Base-by-base conservation (phyloP, 2,797 vertebrate genomes). In the Sciurus vulgaris region DNA sequence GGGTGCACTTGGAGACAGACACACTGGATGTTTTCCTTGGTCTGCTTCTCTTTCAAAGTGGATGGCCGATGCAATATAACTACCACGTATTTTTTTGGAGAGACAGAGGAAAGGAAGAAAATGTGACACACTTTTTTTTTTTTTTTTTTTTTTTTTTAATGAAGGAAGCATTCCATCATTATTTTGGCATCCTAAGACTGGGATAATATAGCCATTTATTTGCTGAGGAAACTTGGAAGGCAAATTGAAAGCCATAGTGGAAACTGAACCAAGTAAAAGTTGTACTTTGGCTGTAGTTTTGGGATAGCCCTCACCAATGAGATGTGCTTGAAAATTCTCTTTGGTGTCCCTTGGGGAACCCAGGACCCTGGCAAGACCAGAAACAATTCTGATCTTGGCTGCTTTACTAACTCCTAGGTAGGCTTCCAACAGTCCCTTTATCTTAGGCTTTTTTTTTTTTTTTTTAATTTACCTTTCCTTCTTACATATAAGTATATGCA, bases 171-270 rank as follows among this genome's bases (percentile, higher is more conserved):
- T 90, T 95, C 81, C 69, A 82, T 93, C 91, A 85, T 96, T 76
- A 84, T 89, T 86, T 96, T 93, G 93, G 95, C 95, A 86, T 91
- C 65, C 78, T n/a, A 56, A 93, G 54, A 28, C 83, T 72, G 81
- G 86, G 92, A 79, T 81, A 73, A 87, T 87, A 78, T 81, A 89
- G 93, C 89, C 87, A 83, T 77, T 87, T 84, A 84, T 67, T 81
- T 83, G 94, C 87, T 65, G 83, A 81, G 90, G 69, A 94, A 97
- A 95, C 61, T 87, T 89, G 82, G 74, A 95, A 97, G 73, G 72
- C 69, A 44, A 2, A 83, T 92, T 95, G 89, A 92, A 95, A 97
- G 61, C 72, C 77, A 47, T 35, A 69, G 4, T 56, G 78, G 89
- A 94, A 74, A 79, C 47, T 70, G 92, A 89, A 92, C 59, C 77